These are phyloP conservation scores for Mercenaria mercenaria DNA, from an alignment of 1,140 invertebrate genomes.

Conservation along the genomic window DNA sequence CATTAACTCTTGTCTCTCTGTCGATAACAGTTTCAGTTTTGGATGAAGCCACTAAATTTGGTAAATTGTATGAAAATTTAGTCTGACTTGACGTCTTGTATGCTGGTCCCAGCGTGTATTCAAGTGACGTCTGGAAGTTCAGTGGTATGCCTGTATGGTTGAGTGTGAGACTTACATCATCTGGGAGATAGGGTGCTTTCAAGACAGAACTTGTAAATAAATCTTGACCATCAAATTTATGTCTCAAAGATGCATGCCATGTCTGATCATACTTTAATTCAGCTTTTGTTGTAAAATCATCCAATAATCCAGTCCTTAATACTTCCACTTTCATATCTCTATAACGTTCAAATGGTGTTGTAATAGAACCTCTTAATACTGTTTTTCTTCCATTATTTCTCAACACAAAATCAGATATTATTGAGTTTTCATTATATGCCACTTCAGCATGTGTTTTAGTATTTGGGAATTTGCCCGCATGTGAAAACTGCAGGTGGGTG, in stretches of 20 bases:
- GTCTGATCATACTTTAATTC: constrained; percentile 12
- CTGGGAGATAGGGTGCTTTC: constrained; percentile 27
- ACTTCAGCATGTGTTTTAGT: constrained; percentile 44
- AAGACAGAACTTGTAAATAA: constrained; percentile 2
- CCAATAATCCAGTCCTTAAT: constrained; percentile 1
- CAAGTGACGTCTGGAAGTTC: constrained; percentile 13
- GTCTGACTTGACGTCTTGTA: constrained; percentile 34
- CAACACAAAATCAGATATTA: constrained; percentile 30
- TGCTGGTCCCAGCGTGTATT: constrained; percentile 23
- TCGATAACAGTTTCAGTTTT: constrained; percentile 25
- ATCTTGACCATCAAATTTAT: constrained; percentile 4
- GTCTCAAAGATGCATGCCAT: constrained; percentile 35
- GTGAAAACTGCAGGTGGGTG: constrained; percentile 31
- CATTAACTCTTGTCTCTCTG: constrained; percentile 45
- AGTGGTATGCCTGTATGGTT: constrained; percentile 7
- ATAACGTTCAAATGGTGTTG: constrained; percentile 53
- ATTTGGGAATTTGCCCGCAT: constrained; percentile 56
- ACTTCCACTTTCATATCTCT: constrained; percentile 13
- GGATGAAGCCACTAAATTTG: constrained; percentile 21
- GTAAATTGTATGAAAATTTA: constrained; percentile 40
- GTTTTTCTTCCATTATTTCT: constrained; percentile 3
- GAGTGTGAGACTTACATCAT: constrained; percentile 3
- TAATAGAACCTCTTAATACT: not conserved
- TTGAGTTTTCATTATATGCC: constrained; percentile 26
- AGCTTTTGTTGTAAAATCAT: constrained; percentile 37